These are phyloP conservation scores for Acanthosepion esculentum DNA, from an alignment of 2,888 invertebrate genomes.

Conservation along the genomic window DNA sequence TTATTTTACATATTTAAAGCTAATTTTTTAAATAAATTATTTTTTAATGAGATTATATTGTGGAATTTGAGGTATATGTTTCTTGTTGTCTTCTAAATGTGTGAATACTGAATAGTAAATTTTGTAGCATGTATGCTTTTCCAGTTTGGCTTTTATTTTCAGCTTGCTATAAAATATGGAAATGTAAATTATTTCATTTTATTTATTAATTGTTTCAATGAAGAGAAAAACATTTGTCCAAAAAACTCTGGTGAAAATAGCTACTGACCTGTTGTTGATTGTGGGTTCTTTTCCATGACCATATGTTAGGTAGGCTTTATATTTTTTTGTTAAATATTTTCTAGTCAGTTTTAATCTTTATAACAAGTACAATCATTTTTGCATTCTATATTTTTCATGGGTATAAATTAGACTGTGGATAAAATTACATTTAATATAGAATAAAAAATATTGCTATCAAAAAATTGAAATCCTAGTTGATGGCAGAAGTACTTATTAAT, in stretches of 20 bases:
- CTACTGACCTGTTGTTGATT: not conserved
- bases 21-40: not conserved
- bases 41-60: not conserved
- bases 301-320: not conserved
- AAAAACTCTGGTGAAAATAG: not conserved
- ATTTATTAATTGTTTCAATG: not conserved
- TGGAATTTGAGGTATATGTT: not conserved
- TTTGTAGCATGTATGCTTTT: not conserved
- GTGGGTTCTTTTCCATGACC: not conserved
- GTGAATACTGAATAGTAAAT: not conserved
- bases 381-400: not conserved
- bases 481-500: no score
- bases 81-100: not conserved
- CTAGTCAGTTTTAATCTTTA: not conserved
- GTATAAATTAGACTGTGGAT: not conserved
- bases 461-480: no score
- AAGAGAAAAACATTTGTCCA: not conserved
- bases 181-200: not conserved
- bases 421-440: no score
- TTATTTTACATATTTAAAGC: not conserved
- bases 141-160: not conserved
- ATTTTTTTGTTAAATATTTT: not conserved
- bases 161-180: not conserved
- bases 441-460: no score
- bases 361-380: not conserved